Conservation (phyloP, 2,888 invertebrate genomes). For the Campaea margaritaria region DNA sequence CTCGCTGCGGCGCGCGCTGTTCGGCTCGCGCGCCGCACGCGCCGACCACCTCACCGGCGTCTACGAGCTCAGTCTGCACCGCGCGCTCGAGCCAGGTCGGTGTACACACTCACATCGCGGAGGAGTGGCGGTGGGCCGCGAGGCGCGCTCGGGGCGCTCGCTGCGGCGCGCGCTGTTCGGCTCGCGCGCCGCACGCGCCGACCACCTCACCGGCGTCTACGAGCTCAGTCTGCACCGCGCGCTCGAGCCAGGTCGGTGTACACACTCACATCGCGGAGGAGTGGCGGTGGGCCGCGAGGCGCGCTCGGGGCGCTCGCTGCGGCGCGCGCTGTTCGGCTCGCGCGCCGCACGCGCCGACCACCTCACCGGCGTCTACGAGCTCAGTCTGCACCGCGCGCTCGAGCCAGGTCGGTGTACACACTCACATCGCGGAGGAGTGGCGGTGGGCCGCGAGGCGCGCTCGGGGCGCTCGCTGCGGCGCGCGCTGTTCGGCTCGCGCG, state of each 20-base stretch:
- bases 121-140: too few relatives aligned
- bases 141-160: too few relatives aligned
- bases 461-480: too few relatives aligned
- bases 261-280: conserved; percentile 74
- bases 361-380: conserved; percentile 98
- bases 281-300: conserved; percentile 98
- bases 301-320: conserved; percentile 88
- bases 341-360: conserved; percentile 97
- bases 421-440: too few relatives aligned
- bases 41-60: conserved; percentile 98
- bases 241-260: too few relatives aligned
- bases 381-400: conserved; percentile 95
- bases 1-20: conserved; percentile 85
- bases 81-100: conserved; percentile 89
- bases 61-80: conserved; percentile 97
- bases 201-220: too few relatives aligned
- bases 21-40: conserved; percentile 94
- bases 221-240: too few relatives aligned
- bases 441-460: too few relatives aligned
- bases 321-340: conserved; percentile 90
- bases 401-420: conserved; percentile 72
- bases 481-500: too few relatives aligned
- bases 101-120: too few relatives aligned
- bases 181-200: too few relatives aligned
- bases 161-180: too few relatives aligned